Evolutionary conservation across 2,888 invertebrate genomes (phyloP), one percentile per base, ranked within the genome.

Genomic region (Cetonia aurata): DNA sequence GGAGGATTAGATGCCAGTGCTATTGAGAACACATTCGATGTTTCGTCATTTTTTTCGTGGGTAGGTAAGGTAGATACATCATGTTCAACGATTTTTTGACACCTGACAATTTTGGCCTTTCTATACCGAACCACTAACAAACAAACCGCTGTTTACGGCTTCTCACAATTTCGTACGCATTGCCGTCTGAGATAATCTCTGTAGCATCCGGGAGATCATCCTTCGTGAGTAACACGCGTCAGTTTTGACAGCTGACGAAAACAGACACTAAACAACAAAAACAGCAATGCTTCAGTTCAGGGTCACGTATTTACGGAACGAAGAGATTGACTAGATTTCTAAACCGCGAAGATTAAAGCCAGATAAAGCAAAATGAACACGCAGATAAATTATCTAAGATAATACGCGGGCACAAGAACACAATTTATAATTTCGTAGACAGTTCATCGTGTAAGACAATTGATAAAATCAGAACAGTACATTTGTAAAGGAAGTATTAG

Each of bases 361-460:
- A 50, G 52, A 65, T 65, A 65, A 52, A 19, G 33, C 17, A 65
- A 65, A 50, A 33, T 48, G 52, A 65, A 67, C 71, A 67, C 60
- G 71, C 67, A 67, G 71, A 71, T 71, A 71, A 71, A 71, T 71
- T 71, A 59, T 56, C 67, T 10, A 9, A 66, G 71, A 71, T 71
- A 71, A 71, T 46, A 33, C 33, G 19, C 57, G 41, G 25, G 59
- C 50, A 37, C 57, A 48, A 56, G 55, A 71, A 71, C 66, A 67
- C 59, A 71, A 71, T 71, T 71, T 71, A 71, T 71, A 71, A 71
- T 67, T 71, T 71, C 52, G 71, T 59, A 71, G 67, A 71, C 71
- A 67, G 71, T 59, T 59, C 71, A 67, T 71, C 67, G 71, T 71
- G 71, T 71, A 67, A 37, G 71, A 67, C 67, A 71, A 67, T 59